phyloP scores from a whole-genome alignment of 2,888 invertebrate species.

The Nomada fucata region DNA sequence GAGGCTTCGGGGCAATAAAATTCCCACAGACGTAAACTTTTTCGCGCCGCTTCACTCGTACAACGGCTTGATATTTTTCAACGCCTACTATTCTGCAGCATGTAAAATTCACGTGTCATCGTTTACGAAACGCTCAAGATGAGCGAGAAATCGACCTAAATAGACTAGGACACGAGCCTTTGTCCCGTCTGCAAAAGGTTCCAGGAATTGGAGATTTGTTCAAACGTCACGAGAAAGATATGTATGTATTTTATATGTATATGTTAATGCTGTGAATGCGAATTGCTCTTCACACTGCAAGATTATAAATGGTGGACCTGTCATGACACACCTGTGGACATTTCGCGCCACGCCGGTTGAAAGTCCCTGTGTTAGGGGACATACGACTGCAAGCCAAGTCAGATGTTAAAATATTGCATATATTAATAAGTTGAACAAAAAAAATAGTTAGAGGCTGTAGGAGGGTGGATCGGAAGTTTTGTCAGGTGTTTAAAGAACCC shows the following conservation, averaged over 20 bases:
- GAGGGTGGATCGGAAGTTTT: too few relatives aligned
- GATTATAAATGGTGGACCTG: too few relatives aligned
- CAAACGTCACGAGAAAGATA: not conserved
- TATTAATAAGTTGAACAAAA: too few relatives aligned
- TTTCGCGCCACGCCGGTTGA: too few relatives aligned
- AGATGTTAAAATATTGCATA: too few relatives aligned
- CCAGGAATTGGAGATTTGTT: not conserved
- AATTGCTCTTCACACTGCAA: not conserved
- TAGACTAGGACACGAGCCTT: not conserved
- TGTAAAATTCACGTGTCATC: constrained; percentile 36
- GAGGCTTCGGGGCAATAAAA: constrained; percentile 26
- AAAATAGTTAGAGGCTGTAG: too few relatives aligned
- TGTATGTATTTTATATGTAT: not conserved
- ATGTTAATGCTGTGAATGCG: not conserved
- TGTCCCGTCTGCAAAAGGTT: too few relatives aligned
- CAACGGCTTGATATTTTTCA: constrained; percentile 38
- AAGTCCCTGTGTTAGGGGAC: too few relatives aligned
- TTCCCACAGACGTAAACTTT: constrained; percentile 41
- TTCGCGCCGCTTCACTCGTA: constrained; percentile 12
- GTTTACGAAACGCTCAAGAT: not conserved
- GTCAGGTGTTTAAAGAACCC: too few relatives aligned
- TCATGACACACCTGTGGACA: too few relatives aligned
- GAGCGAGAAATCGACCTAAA: constrained; percentile 15
- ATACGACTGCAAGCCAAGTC: too few relatives aligned
- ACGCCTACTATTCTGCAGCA: constrained; percentile 8